Evolutionary conservation across 2,797 vertebrate genomes (phyloP), one percentile per base, ranked within the genome.

Genomic region (Nannoperca obscura): DNA sequence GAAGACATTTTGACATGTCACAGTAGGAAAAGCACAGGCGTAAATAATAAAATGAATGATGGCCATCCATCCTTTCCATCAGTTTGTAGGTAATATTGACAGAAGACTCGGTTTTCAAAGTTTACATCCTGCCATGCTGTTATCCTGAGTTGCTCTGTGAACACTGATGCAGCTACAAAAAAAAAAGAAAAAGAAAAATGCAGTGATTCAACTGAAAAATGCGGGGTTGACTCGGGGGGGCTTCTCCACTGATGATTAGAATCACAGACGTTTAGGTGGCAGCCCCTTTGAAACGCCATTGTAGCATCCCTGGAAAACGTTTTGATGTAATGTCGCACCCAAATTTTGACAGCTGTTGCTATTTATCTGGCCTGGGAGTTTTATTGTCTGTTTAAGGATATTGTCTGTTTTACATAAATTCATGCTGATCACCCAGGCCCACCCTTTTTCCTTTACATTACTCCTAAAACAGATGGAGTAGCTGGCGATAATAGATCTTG

Each of bases 331-430:
- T 47, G 30, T 6, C 2, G 0, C 17, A 50, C 11, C 27, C 38
- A 22, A 27, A 3, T 32, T 32, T 32, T 63, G n/a, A 63, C 49
- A 76, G 57, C 46, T 83, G 44, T 52, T 3, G 4, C 42, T 19
- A 46, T 40, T 78, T 54, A 71, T 44, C 47, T 47, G 36, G 49
- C 27, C 8, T 15, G 19, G 1, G 24, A 34, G 8, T 30, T 47
- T 46, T 62, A 72, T 52, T 54, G 53, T 38, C 64, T 58, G 42
- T 65, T 69, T 3, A 64, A 50, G 17, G 24, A 60, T 52, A 74
- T 74, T 54, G 70, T 82, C 52, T 73, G 24, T 55, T 59, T 62
- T 38, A 19, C 52, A 73, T 32, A 49, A 5, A 61, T 42, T 24
- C 19, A 54, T 50, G 17, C 15, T 34, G 47, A 53, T 81, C 64